phyloP scores from a whole-genome alignment of 2,888 invertebrate genomes.

The Crematogaster levior region DNA sequence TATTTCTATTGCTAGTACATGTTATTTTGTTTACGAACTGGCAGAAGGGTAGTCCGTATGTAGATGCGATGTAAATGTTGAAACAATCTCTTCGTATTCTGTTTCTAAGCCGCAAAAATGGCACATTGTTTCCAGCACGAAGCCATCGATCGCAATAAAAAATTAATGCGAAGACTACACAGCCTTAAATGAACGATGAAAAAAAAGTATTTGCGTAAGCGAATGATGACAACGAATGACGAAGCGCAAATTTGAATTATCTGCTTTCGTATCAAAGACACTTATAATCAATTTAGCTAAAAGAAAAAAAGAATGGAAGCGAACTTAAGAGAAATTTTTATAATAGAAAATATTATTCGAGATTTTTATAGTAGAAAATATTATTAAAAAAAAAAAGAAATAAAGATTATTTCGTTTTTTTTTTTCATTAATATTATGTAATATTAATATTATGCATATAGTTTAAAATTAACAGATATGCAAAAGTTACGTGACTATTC shows the following conservation, averaged over 20 bases:
- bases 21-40: slow-evolving; percentile 3
- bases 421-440: too few relatives aligned
- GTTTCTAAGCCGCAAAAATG: slow-evolving; percentile 12
- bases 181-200: background rate
- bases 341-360: background rate
- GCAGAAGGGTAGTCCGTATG: background rate
- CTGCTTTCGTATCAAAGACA: background rate
- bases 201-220: slow-evolving; percentile 27
- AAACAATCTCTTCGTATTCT: background rate
- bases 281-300: background rate
- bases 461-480: background rate
- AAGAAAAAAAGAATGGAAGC: background rate
- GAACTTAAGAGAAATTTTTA: background rate
- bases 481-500: background rate
- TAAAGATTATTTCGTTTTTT: background rate
- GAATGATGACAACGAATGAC: background rate
- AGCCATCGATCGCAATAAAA: slow-evolving; percentile 22
- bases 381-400: background rate
- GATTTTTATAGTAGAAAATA: background rate
- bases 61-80: background rate
- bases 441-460: background rate
- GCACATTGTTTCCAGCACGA: background rate
- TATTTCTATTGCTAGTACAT: background rate
- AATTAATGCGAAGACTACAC: slow-evolving; percentile 20
- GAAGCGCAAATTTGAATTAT: background rate